Evolutionary conservation across 2,797 vertebrate genomes (phyloP), one percentile per base, ranked within the genome.

Genomic region (Hylomyscus alleni): DNA sequence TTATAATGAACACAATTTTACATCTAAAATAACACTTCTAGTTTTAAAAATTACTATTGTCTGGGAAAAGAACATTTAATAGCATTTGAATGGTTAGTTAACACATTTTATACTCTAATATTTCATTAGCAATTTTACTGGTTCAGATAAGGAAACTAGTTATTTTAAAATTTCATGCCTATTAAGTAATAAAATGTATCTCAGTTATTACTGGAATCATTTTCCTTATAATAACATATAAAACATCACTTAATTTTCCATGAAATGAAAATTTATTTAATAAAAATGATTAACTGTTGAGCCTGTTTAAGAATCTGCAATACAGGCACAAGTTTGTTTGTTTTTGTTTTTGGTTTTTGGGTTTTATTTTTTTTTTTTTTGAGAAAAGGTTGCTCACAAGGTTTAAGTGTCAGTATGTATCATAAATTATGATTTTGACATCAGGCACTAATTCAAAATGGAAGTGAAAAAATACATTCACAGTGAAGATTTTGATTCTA

Each of bases 41-140:
- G 97, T 97, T 97, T 97, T 95, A 81, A 97, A 95, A 97, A 62
- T 85, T 94, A 93, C 58, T 94, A 19, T 97, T 60, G 92, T 94
- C 84, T 95, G 76, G 73, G 77, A 95, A 96, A 94, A 93, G 94
- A 97, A 92, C 97, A 95, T 80, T 94, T 93, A 97, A 96, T 24
- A 97, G 88, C 47, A 97, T 97, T 97, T 97, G 89, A 58, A 26
- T 93, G 73, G 69, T 97, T 96, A 98, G 97, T 98, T 98, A 98
- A 89, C 44, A 95, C 60, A 34, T 94, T 97, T 97, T 96, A 92
- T 92, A 82, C 50, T 92, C 60, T 69, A 97, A 76, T 96, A 98
- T 97, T 98, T 78, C 24, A 84, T 97, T 97, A 78, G 77, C 81
- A 97, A 94, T 97, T 98, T 90, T 96, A 78, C 98, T 98, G 95